Base-by-base conservation (phyloP, 2,113 vertebrate species). In the Micronisus gabar region DNA sequence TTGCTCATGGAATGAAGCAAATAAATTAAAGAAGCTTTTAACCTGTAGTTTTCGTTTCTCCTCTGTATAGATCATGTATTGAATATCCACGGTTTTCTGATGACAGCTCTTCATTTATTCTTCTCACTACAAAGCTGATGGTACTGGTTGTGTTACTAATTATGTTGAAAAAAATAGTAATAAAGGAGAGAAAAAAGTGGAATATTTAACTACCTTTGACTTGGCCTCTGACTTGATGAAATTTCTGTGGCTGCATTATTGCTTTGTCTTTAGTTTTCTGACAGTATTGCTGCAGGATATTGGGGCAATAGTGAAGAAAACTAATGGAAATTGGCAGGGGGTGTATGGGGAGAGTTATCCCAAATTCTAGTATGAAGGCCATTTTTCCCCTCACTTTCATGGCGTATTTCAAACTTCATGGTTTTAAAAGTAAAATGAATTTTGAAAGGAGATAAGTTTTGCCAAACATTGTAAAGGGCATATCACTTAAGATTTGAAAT, bases 391-490 rank as follows among this genome's bases (percentile, higher is more conserved):
- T 76, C 72, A 22, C 13, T 65, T 58, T 61, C 32, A 21, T 34
- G 26, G 6, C 20, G 11, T n/a, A 32, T 75, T 89, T 95, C 41
- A 58, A 50, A 70, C 38, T 29, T 55, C 4, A 19, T 40, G 13
- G 13, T 16, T 84, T 45, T 38, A 32, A 67, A 67, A 34, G 29
- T 8, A 59, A 67, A 53, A 67, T 34, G 15, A 59, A 15, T 78
- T 61, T 70, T 78, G 38, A 68, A 90, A 83, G 5, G 7, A 76
- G 18, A 1, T 32, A 61, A 52, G 3, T 80, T 75, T 81, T 71
- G 23, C 34, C 20, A 13, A 81, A 23, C 16, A 1, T 13, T 65
- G 8, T 81, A 61, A 63, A 93, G 45, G 1, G 0, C 6, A 1
- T 19, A 32, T 21, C 13, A 14, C 13, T 2, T 21, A 12, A 61